These are phyloP conservation scores for Channa maculata DNA, from an alignment of 2,113 vertebrate species.

Conservation along the genomic window DNA sequence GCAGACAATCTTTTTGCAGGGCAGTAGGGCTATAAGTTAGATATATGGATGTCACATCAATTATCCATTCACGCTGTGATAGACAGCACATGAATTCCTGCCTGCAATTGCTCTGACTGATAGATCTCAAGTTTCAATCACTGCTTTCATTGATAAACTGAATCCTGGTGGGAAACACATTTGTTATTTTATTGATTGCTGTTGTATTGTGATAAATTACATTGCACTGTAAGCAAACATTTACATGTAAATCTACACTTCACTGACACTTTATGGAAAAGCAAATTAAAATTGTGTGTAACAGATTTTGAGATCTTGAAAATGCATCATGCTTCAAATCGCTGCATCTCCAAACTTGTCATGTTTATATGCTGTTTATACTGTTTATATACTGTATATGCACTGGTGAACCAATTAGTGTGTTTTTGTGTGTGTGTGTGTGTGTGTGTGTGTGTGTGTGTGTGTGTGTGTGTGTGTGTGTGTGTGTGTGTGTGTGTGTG, in stretches of 20 bases:
- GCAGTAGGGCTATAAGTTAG: background rate
- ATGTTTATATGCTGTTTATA: slow-evolving; percentile 14
- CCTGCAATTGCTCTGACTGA: background rate
- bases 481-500: background rate
- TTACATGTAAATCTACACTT: too few relatives aligned
- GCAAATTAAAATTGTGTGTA: too few relatives aligned
- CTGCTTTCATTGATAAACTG: background rate
- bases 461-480: background rate
- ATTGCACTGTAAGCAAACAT: too few relatives aligned
- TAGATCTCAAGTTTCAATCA: background rate
- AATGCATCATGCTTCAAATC: too few relatives aligned
- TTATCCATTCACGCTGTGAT: slow-evolving; percentile 2
- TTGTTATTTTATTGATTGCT: background rate
- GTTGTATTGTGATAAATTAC: background rate
- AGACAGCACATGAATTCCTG: slow-evolving; percentile 14
- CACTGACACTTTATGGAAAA: too few relatives aligned
- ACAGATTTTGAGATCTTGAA: too few relatives aligned
- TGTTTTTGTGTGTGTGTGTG: slow-evolving; percentile 8
- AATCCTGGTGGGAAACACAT: background rate
- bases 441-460: background rate
- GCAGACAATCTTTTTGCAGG: background rate
- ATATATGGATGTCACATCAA: slow-evolving; percentile 11
- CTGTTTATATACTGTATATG: slow-evolving; percentile 20
- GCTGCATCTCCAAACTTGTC: too few relatives aligned
- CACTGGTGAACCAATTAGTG: slow-evolving; percentile 55